Evolutionary conservation across 2,113 vertebrate species (phyloP), one percentile per base, ranked within the genome.

Genomic region (Diadophis punctatus): DNA sequence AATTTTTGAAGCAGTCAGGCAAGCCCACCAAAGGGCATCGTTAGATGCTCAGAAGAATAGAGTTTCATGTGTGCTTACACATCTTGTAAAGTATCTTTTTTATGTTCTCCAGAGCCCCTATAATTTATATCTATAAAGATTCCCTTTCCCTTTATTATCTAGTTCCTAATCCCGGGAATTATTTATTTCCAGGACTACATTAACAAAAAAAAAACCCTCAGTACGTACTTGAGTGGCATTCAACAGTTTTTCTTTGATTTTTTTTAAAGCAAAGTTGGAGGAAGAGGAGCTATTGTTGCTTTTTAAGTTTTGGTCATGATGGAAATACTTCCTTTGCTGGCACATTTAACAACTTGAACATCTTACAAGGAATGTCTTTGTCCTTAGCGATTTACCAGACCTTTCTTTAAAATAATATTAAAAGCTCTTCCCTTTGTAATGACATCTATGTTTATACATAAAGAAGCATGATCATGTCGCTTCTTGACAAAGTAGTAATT

Each of bases 271-370:
- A 80, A 39, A 80, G 34, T 39, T 39, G 34, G 18, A 39, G 68
- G 68, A 39, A 18, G 16, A 74, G 39, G 93, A 95, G 87, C 89
- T 91, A 95, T 92, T 94, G 87, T 87, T 94, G 92, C 94, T 94
- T 90, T 95, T 55, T 89, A 88, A 91, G 60, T 11, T 95, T 94
- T 23, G 92, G 91, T 60, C 91, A 20, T 51, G 93, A 56, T 88
- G 90, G 86, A 94, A 8, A 91, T 16, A 84, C 91, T 87, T 56
- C 39, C 39, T 88, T 20, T 86, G 58, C 87, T 95, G 96, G 86
- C 8, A 84, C 48, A 91, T 63, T 51, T 93, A 93, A 94, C 90
- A 95, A 95, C 18, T 46, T 53, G 92, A 12, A 90, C 94, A 53
- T 86, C 88, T 95, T 89, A 86, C 48, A 95, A 91, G n/a, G 89